Evolutionary conservation across 1,140 invertebrate species (phyloP).

Genomic region (Phymastichus coffea): DNA sequence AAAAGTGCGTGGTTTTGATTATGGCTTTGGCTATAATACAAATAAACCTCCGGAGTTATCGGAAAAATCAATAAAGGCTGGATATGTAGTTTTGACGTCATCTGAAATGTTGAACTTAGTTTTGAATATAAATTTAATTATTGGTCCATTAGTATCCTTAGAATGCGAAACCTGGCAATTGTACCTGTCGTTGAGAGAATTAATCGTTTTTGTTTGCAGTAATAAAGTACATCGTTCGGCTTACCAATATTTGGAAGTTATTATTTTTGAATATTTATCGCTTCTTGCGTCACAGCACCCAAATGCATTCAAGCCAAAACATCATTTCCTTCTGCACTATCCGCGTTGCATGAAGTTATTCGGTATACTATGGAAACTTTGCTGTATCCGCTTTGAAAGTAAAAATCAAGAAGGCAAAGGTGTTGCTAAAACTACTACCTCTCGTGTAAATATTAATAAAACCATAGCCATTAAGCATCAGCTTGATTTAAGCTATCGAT

Average conservation of each 20-base stretch:
- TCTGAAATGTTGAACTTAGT: conserved; percentile 7
- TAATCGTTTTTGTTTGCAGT: too few species aligned
- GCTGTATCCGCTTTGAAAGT: conserved; percentile 25
- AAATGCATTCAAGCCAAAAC: conserved; percentile 23
- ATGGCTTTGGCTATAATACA: conserved; percentile 12
- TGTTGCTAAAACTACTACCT: conserved; percentile 16
- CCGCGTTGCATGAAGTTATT: conserved; percentile 19
- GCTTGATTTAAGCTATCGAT: conserved; percentile 26
- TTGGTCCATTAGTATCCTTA: conserved; percentile 18
- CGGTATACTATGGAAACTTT: conserved; percentile 20
- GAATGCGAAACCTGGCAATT: conserved; percentile 21
- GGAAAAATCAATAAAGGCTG: neutral
- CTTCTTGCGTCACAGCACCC: neutral
- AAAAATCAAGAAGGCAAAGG: conserved; percentile 27
- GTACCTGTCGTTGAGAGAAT: conserved; percentile 14
- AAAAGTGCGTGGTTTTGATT: conserved; percentile 23
- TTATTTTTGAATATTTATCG: too few species aligned
- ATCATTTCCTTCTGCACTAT: conserved; percentile 29
- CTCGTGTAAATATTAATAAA: conserved; percentile 23
- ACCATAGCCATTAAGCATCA: conserved; percentile 30
- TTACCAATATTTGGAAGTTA: conserved; percentile 15
- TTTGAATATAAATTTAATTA: conserved; percentile 26
- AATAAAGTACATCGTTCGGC: neutral
- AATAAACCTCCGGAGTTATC: conserved; percentile 23
- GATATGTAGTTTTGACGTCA: too few species aligned